phyloP scores from a whole-genome alignment of 2,888 invertebrate species.

The Cremastinae sp. region DNA sequence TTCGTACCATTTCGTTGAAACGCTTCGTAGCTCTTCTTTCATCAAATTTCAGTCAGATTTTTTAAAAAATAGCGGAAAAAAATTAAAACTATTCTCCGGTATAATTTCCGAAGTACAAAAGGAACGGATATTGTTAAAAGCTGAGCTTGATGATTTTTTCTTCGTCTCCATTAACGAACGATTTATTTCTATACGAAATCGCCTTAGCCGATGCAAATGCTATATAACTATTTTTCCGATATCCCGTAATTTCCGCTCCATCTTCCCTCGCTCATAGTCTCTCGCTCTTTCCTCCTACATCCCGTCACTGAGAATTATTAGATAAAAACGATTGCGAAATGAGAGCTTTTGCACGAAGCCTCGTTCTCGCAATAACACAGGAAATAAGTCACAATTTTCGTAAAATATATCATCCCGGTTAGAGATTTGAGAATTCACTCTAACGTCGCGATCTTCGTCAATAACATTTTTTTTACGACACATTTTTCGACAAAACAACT shows the following conservation, averaged over 20 bases:
- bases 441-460: no score
- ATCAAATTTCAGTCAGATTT: no score
- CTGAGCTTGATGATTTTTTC: background rate
- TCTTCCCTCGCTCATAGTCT: slow-evolving; percentile 25
- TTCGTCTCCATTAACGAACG: slow-evolving; percentile 5
- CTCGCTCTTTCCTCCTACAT: slow-evolving; percentile 21
- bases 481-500: no score
- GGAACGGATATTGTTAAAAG: background rate
- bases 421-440: background rate
- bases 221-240: slow-evolving; percentile 75
- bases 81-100: no score
- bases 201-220: slow-evolving; percentile 70
- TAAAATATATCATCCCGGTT: slow-evolving; percentile 3
- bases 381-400: slow-evolving; percentile 13
- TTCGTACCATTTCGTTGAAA: no score
- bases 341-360: slow-evolving; percentile 24
- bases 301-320: slow-evolving; percentile 56
- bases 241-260: slow-evolving; percentile 73
- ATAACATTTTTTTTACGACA: no score
- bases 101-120: background rate
- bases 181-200: slow-evolving; percentile 34
- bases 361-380: slow-evolving; percentile 6
- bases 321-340: slow-evolving; percentile 48
- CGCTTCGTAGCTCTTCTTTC: no score
- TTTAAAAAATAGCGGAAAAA: no score